Conservation (phyloP, 2,888 invertebrate genomes). For the Catocala fraxini region DNA sequence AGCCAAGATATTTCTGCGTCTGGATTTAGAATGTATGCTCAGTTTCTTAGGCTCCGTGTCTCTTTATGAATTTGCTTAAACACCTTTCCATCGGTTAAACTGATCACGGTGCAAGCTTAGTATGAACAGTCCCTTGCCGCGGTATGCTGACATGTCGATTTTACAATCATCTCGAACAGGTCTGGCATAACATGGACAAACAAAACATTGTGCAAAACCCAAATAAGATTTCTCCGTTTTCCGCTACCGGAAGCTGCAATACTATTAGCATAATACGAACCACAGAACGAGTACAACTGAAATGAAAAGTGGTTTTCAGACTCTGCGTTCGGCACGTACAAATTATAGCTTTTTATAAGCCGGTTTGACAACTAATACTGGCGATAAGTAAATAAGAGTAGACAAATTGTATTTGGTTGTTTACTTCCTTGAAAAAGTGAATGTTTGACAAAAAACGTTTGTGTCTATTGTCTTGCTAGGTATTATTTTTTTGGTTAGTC, state of each 20-base stretch:
- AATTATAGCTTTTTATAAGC: slow-evolving; percentile 41
- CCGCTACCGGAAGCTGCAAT: slow-evolving; percentile 47
- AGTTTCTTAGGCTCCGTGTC: no score
- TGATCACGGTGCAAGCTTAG: neutral
- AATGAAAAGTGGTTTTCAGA: slow-evolving; percentile 74
- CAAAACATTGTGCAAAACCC: slow-evolving; percentile 50
- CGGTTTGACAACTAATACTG: slow-evolving; percentile 44
- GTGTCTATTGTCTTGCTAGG: neutral
- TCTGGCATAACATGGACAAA: slow-evolving; percentile 39
- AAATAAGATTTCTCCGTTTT: slow-evolving; percentile 47
- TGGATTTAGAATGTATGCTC: no score
- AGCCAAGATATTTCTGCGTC: no score
- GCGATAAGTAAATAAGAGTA: slow-evolving; percentile 23
- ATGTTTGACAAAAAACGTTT: slow-evolving; percentile 8
- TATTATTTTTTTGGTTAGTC: neutral
- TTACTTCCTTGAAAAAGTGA: slow-evolving; percentile 12
- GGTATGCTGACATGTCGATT: slow-evolving; percentile 32
- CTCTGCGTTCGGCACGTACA: slow-evolving; percentile 25
- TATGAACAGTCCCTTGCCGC: neutral
- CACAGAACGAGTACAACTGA: slow-evolving; percentile 54
- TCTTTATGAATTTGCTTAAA: no score
- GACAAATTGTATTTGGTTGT: slow-evolving; percentile 14
- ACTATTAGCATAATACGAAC: slow-evolving; percentile 62
- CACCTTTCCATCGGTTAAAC: no score
- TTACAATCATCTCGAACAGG: slow-evolving; percentile 30